Evolutionary conservation across 2,797 vertebrate species (phyloP), one percentile per base, ranked within the genome.

Genomic region (Chrosomus eos): DNA sequence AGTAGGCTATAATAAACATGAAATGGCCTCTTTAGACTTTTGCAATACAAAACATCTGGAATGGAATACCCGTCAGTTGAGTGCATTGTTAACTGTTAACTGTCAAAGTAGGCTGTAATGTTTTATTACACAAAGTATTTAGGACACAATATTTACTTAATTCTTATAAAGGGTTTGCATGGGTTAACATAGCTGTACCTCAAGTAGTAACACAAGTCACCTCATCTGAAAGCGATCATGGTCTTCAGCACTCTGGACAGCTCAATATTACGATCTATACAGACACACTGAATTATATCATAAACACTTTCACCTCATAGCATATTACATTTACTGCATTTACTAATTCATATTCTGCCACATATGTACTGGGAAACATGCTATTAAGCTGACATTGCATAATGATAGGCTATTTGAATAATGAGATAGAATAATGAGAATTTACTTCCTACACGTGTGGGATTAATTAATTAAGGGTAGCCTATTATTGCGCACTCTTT

Each of bases 181-280:
- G 55, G 19, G 48, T 62, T 53, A 33, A 53, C 21, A 67, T 4
- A 51, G 48, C 48, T 80, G 5, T 21, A n/a, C 33, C 1, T 70
- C 1, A 45, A 70, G 23, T 28, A 19, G 21, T 40, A 58, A 23
- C 28, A n/a, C 7, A 60, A 60, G 4, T 82, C 13, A 58, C 31
- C 71, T 14, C 26, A 31, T 70, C 38, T 82, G 36, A 70, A 85
- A 71, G 38, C 31, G 28, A 31, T 62, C 38, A 48, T 78, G 38
- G 43, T 86, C 58, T 91, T 91, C 89, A 91, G 90, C 88, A 92
- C 91, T 88, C 85, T 90, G 90, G 89, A 91, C 90, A 91, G 91
- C 85, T 85, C 90, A 87, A 78, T 58, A 86, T 87, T 38, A 55
- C 53, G 16, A 38, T 40, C 55, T 60, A 84, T 14, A 45, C 3